Base-by-base conservation (phyloP, 2,797 vertebrate species). In the Geotrypetes seraphini region DNA sequence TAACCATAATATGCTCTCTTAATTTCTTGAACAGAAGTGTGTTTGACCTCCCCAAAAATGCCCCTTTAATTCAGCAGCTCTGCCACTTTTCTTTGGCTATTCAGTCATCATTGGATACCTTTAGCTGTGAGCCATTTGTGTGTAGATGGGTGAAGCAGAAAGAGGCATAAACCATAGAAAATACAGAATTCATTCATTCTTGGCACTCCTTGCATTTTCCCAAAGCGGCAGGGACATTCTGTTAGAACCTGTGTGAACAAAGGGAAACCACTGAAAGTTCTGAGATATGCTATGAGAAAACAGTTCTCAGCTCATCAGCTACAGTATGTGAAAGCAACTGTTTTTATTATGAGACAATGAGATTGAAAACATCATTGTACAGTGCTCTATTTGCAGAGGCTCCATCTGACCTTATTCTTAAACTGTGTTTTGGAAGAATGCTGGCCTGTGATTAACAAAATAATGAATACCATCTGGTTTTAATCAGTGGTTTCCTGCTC, bases 401-500 rank as follows among this genome's bases (percentile, higher is more conserved):
- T 55, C 40, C 35, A 22, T 22, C 13, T 63, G 66, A 71, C 63
- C 55, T 76, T 73, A 70, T 54, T n/a, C 61, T 56, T 48, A 63
- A 53, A 60, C 62, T 54, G 50, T 45, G 40, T 53, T 66, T 49
- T 12, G 35, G 32, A 38, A 63, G 36, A 37, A 59, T 51, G 48
- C 43, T 69, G 54, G 39, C 46, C 36, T 70, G 60, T 74, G 73
- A 79, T 81, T 79, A 79, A 66, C 64, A 52, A 73, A 69, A 76
- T 79, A 75, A 83, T 73, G 72, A 83, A 74, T 44, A 41, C 66
- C 24, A 50, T 72, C 73, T 83, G 76, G 71, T 78, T 80, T 74
- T 73, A 80, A 78, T 81, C 72, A 76, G 50, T 68, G 48, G 55
- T 63, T 79, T 81, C 76, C 78, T 80, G 74, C 70, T 75, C 66